Evolutionary conservation across 2,797 vertebrate genomes (phyloP).

Genomic region (Sebastolobus altivelis): DNA sequence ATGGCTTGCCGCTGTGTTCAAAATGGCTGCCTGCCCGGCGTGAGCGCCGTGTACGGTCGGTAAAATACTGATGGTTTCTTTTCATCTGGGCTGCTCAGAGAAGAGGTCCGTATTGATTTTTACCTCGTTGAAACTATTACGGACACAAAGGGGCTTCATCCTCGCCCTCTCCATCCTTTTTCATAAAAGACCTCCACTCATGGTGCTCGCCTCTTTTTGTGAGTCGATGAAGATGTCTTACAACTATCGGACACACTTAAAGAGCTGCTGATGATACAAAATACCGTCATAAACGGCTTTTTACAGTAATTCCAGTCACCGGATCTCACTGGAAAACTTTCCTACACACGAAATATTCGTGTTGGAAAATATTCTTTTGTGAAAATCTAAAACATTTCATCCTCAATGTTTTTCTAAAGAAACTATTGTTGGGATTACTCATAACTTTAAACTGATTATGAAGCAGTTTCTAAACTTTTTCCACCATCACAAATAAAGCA

Average conservation of each 20-base stretch:
- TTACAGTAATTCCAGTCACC: background rate
- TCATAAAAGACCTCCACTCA: conserved; percentile 22
- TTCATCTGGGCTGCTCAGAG: conserved; percentile 47
- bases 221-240: conserved; percentile 36
- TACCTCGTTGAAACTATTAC: conserved; percentile 41
- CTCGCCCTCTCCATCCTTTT: conserved; percentile 4
- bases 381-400: background rate
- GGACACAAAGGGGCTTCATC: conserved; percentile 40
- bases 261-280: conserved; percentile 19
- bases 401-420: background rate
- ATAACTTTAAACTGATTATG: background rate
- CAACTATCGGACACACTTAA: background rate
- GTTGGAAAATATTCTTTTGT: background rate
- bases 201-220: background rate
- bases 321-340: background rate
- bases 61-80: conserved; percentile 48
- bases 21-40: conserved; percentile 54
- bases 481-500: background rate
- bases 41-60: background rate
- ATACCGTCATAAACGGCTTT: background rate
- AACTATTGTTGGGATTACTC: background rate
- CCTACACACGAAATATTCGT: background rate
- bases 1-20: conserved; percentile 32
- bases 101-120: conserved; percentile 55
- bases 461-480: accelerated